Evolutionary conservation across 2,797 vertebrate genomes (phyloP).

Genomic region (Alexandromys oeconomus): DNA sequence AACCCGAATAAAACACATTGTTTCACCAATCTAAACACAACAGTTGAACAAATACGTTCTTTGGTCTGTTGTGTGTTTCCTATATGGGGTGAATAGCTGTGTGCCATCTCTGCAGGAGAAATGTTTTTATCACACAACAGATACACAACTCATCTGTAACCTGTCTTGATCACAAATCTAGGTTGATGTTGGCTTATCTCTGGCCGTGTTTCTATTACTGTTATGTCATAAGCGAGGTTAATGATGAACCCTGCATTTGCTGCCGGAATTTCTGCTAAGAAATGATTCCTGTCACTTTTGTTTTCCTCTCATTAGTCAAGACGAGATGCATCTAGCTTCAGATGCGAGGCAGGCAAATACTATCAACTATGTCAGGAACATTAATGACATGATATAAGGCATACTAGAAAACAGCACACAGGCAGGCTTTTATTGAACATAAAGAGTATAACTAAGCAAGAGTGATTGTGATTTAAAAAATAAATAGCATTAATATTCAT

Average conservation of each 20-base stretch:
- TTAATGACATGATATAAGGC: neutral
- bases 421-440: neutral
- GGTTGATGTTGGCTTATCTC: fast-evolving
- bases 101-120: no score
- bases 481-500: neutral
- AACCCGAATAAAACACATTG: no score
- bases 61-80: neutral
- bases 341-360: neutral
- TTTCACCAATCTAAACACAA: neutral
- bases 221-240: neutral
- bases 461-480: neutral
- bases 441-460: neutral
- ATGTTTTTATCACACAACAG: neutral
- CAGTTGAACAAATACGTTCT: neutral
- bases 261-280: neutral
- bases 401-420: neutral
- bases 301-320: neutral
- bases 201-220: neutral
- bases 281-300: neutral
- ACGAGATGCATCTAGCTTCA: neutral
- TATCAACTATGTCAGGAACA: neutral
- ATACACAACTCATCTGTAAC: neutral
- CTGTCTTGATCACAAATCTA: neutral
- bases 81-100: neutral
- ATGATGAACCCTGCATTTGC: neutral